phyloP scores from a whole-genome alignment of 2,113 vertebrate genomes.

The Polypterus bichir region DNA sequence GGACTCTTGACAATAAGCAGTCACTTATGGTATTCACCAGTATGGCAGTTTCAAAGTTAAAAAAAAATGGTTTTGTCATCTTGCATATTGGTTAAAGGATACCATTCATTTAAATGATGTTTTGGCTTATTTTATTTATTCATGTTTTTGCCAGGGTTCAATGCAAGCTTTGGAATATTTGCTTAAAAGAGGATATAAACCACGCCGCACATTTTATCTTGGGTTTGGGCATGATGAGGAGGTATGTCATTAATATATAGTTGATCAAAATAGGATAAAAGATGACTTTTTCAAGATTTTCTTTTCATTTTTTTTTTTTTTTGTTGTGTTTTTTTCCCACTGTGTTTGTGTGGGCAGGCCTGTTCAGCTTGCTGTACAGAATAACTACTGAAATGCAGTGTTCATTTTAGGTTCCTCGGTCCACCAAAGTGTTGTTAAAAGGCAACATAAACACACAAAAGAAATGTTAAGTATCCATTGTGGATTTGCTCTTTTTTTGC shows the following conservation, averaged over 20 bases:
- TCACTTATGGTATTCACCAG: conserved; percentile 54
- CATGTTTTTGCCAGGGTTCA: conserved; percentile 53
- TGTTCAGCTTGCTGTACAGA: too few relatives aligned
- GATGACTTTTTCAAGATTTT: too few relatives aligned
- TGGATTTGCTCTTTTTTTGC: too few relatives aligned
- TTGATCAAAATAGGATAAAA: too few relatives aligned
- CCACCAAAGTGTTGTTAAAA: too few relatives aligned
- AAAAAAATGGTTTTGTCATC: too few relatives aligned
- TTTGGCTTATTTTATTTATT: neutral
- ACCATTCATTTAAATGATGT: neutral
- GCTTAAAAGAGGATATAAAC: conserved; percentile 61
- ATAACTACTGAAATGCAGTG: too few relatives aligned
- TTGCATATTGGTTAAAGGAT: too few relatives aligned
- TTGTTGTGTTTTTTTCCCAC: neutral
- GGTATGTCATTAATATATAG: conserved; percentile 36
- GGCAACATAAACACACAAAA: too few relatives aligned
- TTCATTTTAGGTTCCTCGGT: too few relatives aligned
- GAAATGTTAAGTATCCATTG: too few relatives aligned
- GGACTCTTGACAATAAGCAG: conserved; percentile 82
- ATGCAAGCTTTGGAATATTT: conserved; percentile 81
- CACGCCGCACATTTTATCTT: conserved; percentile 71
- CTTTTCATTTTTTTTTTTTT: neutral
- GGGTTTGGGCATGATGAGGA: conserved; percentile 86
- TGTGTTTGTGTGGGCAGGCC: too few relatives aligned
- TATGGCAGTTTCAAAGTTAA: conserved; percentile 2